Base-by-base conservation (phyloP, 2,888 invertebrate genomes). In the Philereme vetulata region DNA sequence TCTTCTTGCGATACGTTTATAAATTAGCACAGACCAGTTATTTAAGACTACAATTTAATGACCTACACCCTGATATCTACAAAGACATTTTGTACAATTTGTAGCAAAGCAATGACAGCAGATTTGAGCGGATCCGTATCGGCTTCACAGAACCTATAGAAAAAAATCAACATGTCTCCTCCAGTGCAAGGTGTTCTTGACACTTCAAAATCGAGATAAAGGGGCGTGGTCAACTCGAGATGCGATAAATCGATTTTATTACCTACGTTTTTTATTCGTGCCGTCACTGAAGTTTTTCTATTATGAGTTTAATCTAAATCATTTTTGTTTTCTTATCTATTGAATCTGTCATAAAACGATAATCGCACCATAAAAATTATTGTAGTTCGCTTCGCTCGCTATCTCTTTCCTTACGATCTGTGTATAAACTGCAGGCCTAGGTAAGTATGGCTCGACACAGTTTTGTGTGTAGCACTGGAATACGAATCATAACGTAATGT, bases 21-120 rank as follows among this genome's bases (percentile, higher is more conserved):
- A 85, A 88, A 85, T 86, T 84, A 82, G 78, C 90, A 89, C 90
- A 84, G 84, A 83, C 85, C 84, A 86, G 81, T 83, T 84, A 83
- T 74, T 84, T 84, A 38, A 75, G 81, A 84, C 86, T 88, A 89
- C 85, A 86, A 90, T 85, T 89, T 85, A 74, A 87, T 90, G 91
- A 90, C 90, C 91, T 92, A 91, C 91, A 91, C 91, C 90, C 90
- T 90, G 90, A 88, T 91, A 90, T 77, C 90, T 91, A 91, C 89
- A 92, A 92, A 92, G 90, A 90, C 90, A 91, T 91, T 90, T 92
- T 90, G 87, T 88, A 86, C 90, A 21, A 90, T 90, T 92, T 90
- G 87, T 88, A 86, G 86, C 82, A 89, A 88, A 91, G 91, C 92
- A 21, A 32, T 38, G 45, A 45, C 44, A 44, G 44, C 42, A n/a